phyloP scores from a whole-genome alignment of 2,888 invertebrate species.

The Cataglyphis cursor region DNA sequence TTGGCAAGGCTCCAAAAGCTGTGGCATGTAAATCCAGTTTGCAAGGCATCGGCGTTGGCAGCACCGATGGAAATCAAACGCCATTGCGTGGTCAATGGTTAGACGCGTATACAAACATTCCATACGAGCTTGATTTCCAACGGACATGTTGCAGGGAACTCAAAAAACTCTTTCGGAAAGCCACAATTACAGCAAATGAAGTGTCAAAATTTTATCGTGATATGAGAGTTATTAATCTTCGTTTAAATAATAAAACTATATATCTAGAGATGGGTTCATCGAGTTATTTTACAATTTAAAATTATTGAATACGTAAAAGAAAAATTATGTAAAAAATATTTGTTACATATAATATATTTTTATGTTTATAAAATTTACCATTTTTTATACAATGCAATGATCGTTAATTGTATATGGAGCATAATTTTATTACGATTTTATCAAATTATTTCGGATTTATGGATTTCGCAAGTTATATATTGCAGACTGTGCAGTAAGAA shows the following conservation, averaged over 20 bases:
- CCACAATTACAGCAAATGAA: slow-evolving; percentile 47
- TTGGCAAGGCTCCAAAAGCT: slow-evolving; percentile 81
- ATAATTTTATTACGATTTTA: background rate
- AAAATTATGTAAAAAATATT: background rate
- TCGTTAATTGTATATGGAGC: background rate
- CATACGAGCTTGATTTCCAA: slow-evolving; percentile 59
- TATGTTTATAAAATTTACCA: background rate
- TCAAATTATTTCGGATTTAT: background rate
- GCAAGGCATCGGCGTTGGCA: slow-evolving; percentile 70
- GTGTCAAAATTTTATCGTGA: background rate
- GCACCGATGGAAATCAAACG: slow-evolving; percentile 69
- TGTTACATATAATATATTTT: background rate
- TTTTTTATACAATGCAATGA: background rate
- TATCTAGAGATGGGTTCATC: background rate
- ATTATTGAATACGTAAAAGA: background rate
- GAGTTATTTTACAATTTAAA: background rate
- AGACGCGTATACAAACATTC: slow-evolving; percentile 53
- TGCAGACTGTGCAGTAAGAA: background rate
- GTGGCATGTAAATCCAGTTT: slow-evolving; percentile 80
- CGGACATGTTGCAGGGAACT: slow-evolving; percentile 61
- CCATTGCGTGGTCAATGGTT: slow-evolving; percentile 68
- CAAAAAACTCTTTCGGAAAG: slow-evolving; percentile 59
- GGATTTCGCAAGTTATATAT: background rate
- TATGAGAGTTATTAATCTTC: background rate
- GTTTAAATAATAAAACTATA: background rate